Conservation (phyloP, 2,888 invertebrate species). For the Euphydryas editha region DNA sequence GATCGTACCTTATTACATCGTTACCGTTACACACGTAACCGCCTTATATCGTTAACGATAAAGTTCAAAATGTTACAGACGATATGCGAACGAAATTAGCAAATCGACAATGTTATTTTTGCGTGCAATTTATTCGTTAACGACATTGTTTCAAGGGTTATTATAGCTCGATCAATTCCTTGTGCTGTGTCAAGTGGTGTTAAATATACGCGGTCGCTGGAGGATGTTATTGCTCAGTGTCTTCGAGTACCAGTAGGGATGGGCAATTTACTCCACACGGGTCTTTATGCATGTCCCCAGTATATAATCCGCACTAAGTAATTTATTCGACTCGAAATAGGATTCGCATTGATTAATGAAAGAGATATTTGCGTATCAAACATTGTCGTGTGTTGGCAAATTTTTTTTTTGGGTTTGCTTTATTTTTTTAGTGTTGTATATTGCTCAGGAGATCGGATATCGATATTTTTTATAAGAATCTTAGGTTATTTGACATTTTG, state of each 20-base stretch:
- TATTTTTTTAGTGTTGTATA: background rate
- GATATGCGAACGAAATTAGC: slow-evolving; percentile 38
- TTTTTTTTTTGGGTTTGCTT: background rate
- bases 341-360: slow-evolving; percentile 36
- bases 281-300: slow-evolving; percentile 42
- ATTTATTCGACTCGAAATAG: slow-evolving; percentile 44
- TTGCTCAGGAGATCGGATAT: background rate
- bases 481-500: too few relatives aligned
- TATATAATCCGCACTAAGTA: slow-evolving; percentile 43
- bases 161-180: slow-evolving; percentile 18
- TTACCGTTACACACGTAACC: slow-evolving; percentile 25
- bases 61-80: slow-evolving; percentile 38
- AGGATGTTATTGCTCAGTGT: slow-evolving; percentile 78
- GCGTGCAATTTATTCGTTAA: slow-evolving; percentile 38
- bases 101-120: slow-evolving; percentile 42
- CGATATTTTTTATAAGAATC: background rate
- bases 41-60: slow-evolving; percentile 36
- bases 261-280: slow-evolving; percentile 45
- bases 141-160: slow-evolving; percentile 24
- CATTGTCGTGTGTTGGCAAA: slow-evolving; percentile 21
- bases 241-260: slow-evolving; percentile 62
- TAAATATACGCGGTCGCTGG: slow-evolving; percentile 63
- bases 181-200: slow-evolving; percentile 50
- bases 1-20: slow-evolving; percentile 48
- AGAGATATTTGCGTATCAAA: slow-evolving; percentile 21